Evolutionary conservation across 2,797 vertebrate species (phyloP).

Genomic region (Tamandua tetradactyla): DNA sequence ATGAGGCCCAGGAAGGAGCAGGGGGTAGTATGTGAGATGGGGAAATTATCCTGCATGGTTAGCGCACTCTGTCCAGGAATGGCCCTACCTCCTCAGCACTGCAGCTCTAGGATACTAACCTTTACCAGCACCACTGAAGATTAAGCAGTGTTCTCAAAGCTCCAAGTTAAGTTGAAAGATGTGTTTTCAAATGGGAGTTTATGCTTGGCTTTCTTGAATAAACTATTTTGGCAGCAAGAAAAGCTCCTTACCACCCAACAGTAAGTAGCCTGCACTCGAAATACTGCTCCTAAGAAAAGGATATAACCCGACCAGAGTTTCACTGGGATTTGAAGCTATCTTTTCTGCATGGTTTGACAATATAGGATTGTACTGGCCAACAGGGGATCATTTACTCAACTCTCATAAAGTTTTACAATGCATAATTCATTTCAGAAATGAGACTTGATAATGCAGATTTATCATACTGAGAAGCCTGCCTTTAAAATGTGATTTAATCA

Average conservation of each 20-base stretch:
- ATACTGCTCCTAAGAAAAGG: neutral
- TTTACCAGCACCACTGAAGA: neutral
- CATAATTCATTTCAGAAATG: constrained; percentile 75
- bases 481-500: constrained; percentile 79
- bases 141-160: neutral
- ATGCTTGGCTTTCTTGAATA: constrained; percentile 34
- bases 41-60: rapidly evolving
- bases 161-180: neutral
- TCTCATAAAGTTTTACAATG: constrained; percentile 67
- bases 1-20: rapidly evolving
- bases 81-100: neutral
- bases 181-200: neutral
- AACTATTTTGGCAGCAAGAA: constrained; percentile 52
- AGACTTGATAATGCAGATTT: constrained; percentile 79
- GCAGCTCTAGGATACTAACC: neutral
- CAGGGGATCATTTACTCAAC: constrained; percentile 63
- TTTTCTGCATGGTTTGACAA: constrained; percentile 53
- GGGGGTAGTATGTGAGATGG: too few species aligned
- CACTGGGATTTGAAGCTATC: constrained; percentile 17
- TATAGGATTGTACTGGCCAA: constrained; percentile 32
- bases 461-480: constrained; percentile 68
- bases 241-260: neutral
- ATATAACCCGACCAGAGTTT: neutral
- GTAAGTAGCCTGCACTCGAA: constrained; percentile 44
- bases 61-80: rapidly evolving